Conservation (phyloP, 2,797 vertebrate genomes). For the Peromyscus melanophrys region DNA sequence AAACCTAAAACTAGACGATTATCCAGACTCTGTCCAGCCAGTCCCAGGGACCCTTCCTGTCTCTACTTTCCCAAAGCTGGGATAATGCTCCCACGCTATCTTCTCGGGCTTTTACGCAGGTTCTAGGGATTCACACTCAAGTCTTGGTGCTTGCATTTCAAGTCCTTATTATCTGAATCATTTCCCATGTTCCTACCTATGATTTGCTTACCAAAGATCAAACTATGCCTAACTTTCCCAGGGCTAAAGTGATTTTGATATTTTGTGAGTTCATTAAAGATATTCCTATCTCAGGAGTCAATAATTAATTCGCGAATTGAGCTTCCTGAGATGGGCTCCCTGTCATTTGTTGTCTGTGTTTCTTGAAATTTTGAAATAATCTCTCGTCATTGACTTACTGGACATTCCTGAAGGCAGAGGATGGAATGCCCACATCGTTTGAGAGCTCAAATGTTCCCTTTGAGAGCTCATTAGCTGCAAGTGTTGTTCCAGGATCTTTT, state of each 20-base stretch:
- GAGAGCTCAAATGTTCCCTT: neutral
- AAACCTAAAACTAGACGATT: neutral
- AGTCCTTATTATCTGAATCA: rapidly evolving
- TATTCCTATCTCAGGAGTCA: neutral
- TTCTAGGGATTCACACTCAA: too few species aligned
- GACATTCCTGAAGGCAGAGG: neutral
- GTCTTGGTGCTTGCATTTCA: too few species aligned
- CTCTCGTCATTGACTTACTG: neutral
- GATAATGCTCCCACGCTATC: too few species aligned
- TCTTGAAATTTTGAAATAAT: neutral
- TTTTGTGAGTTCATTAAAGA: neutral
- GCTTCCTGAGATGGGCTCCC: rapidly evolving
- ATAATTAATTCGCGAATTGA: neutral
- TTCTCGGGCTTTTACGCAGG: neutral
- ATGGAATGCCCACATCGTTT: neutral
- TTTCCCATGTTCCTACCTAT: neutral
- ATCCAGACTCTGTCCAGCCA: neutral
- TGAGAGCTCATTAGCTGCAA: neutral
- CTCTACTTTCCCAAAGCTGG: neutral
- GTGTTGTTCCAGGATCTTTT: neutral
- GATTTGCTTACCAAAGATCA: neutral
- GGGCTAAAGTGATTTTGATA: neutral
- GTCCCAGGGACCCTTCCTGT: neutral
- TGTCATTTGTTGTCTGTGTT: neutral
- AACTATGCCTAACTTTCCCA: neutral